Evolutionary conservation across 1,140 invertebrate genomes (phyloP).

Genomic region (Amyelois transitella): DNA sequence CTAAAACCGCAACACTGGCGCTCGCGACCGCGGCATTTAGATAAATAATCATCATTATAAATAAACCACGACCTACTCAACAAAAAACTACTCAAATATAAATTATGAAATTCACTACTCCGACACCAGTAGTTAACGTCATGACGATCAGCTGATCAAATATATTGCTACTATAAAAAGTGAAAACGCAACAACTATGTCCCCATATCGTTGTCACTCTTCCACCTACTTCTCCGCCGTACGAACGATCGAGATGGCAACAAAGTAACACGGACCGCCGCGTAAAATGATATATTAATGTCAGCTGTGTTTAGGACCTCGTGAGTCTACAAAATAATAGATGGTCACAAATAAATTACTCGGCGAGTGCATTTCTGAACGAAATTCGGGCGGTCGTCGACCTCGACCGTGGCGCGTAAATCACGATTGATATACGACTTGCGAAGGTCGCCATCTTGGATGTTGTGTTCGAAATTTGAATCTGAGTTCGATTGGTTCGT

Average conservation of each 20-base stretch:
- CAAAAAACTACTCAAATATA: constrained; percentile 65
- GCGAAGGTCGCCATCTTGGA: constrained; percentile 71
- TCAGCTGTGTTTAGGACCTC: constrained; percentile 73
- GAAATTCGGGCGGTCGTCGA: constrained; percentile 71
- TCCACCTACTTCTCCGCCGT: constrained; percentile 5
- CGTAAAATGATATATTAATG: constrained; percentile 74
- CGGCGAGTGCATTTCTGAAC: constrained; percentile 69
- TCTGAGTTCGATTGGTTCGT: constrained; percentile 48
- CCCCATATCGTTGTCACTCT: constrained; percentile 40
- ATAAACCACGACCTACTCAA: constrained; percentile 68
- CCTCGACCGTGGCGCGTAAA: constrained; percentile 70
- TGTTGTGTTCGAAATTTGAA: constrained; percentile 67
- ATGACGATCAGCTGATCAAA: constrained; percentile 73
- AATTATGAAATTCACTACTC: constrained; percentile 71
- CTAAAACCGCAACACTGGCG: constrained; percentile 31
- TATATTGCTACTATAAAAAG: constrained; percentile 75
- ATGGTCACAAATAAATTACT: constrained; percentile 73
- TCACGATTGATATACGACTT: constrained; percentile 65
- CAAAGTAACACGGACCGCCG: constrained; percentile 45
- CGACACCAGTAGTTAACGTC: constrained; percentile 65
- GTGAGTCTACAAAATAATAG: constrained; percentile 74
- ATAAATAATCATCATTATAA: constrained; percentile 66
- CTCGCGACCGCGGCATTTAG: constrained; percentile 38
- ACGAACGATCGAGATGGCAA: constrained; percentile 35
- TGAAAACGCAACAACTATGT: constrained; percentile 68